Base-by-base conservation (phyloP, 2,113 vertebrate genomes). In the Dolichallabes microphthalmus region DNA sequence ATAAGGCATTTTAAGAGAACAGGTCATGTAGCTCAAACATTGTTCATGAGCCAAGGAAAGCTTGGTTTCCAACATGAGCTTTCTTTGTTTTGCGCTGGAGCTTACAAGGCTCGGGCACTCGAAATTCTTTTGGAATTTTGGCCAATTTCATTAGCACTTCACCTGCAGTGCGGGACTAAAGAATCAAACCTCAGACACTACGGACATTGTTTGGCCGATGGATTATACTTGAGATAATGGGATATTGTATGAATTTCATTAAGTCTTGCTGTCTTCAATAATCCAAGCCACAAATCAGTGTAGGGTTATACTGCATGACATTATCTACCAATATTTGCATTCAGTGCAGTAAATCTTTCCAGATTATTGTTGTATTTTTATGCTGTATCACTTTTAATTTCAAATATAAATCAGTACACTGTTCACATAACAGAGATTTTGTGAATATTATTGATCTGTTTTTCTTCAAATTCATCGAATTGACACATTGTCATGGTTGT, bases 261-360 rank as follows among this genome's bases (percentile, higher is more conserved):
- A 61, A 39, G 27, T 19, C 35, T 8, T 69, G 35, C 53, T 5
- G 22, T 74, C 66, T 71, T 35, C 50, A 83, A 60, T 45, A 82
- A 35, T 71, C 66, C 13, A 57, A 57, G 20, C 19, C 45, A 82
- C 30, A 83, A 83, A 78, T 78, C 52, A 78, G 3, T 27, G 52
- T 25, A 66, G 14, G 13, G 17, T 30, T 22, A 25, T 58, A 8
- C 45, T 45, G 45, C 8, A 32, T 35, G 19, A 12, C 25, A 61
- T 14, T 27, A 57, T 22, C 53, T 74, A 53, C 27, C 27, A 57
- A 22, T 69, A 39, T 68, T 19, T 82, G 19, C 22, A 55, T 19
- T 10, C 7, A 19, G 9, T 45, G 8, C 13, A 52, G 32, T 61
- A 82, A 57, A 57, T 35, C 27, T 19, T n/a, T 32, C n/a, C 50